These are phyloP conservation scores for Diorhabda sublineata DNA, from an alignment of 1,140 invertebrate genomes.

Conservation along the genomic window DNA sequence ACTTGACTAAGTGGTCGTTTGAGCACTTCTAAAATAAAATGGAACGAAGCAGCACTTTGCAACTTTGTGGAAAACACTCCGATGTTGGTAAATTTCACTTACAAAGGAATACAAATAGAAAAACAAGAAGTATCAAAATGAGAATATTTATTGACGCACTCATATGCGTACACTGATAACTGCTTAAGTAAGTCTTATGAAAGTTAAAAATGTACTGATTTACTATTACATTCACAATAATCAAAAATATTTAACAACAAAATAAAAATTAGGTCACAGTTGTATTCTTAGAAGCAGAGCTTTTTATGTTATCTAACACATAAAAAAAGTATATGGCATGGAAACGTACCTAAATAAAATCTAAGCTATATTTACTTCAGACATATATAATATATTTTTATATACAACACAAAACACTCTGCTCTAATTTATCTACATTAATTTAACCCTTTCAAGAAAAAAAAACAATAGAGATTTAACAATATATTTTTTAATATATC, in stretches of 20 bases:
- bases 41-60: too few species aligned
- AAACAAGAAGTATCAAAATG: slow-evolving; percentile 31
- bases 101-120: slow-evolving; percentile 3
- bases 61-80: too few species aligned
- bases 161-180: slow-evolving; percentile 38
- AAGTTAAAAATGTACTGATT: slow-evolving; percentile 37
- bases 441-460: slow-evolving; percentile 31
- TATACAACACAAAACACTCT: slow-evolving; percentile 24
- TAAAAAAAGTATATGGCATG: slow-evolving; percentile 21
- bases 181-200: slow-evolving; percentile 38
- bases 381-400: slow-evolving; percentile 8
- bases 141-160: slow-evolving; percentile 41
- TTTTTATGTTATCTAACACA: slow-evolving; percentile 20
- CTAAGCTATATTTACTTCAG: slow-evolving; percentile 14
- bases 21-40: too few species aligned
- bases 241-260: slow-evolving; percentile 29
- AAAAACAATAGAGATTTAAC: slow-evolving; percentile 44
- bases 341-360: slow-evolving; percentile 12
- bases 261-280: slow-evolving; percentile 32
- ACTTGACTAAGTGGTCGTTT: too few species aligned
- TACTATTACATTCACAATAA: slow-evolving; percentile 31
- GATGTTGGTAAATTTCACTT: too few species aligned
- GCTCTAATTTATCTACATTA: slow-evolving; percentile 24
- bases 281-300: slow-evolving; percentile 23
- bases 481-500: slow-evolving; percentile 45